phyloP scores from a whole-genome alignment of 2,888 invertebrate species.

The Agonum fuliginosum region DNA sequence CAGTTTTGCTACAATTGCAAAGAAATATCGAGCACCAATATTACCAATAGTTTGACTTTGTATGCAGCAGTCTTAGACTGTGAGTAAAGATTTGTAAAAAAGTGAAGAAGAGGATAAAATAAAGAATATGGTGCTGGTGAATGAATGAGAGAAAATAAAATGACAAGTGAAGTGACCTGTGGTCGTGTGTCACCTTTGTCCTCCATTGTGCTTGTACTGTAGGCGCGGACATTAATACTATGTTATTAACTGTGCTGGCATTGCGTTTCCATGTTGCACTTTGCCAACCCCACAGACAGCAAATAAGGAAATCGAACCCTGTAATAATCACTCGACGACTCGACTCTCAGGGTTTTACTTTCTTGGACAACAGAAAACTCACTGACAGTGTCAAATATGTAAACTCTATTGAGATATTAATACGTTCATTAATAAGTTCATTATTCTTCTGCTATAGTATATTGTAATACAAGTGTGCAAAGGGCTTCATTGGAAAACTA shows the following conservation, averaged over 20 bases:
- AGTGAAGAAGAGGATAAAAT: not conserved
- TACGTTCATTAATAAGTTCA: no score
- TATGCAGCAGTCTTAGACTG: no score
- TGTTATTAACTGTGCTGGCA: not conserved
- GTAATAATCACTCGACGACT: conserved; percentile 5
- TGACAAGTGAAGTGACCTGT: conserved; percentile 23
- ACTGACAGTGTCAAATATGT: no score
- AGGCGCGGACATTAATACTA: conserved; percentile 33
- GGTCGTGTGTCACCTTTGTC: conserved; percentile 26
- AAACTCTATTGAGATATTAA: no score
- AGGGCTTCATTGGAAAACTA: no score
- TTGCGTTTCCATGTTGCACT: conserved; percentile 6
- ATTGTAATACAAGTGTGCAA: no score
- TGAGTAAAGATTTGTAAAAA: no score
- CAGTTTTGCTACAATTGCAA: no score
- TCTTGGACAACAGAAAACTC: no score
- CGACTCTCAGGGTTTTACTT: not conserved
- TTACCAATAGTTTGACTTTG: no score
- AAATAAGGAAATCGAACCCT: conserved; percentile 19
- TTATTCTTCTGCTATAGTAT: no score
- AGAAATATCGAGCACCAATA: no score
- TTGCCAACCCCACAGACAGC: conserved; percentile 4
- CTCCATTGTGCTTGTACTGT: conserved; percentile 22
- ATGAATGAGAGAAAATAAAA: not conserved
- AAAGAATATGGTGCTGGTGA: conserved; percentile 4